Evolutionary conservation across 1,140 invertebrate genomes (phyloP), one percentile per base, ranked within the genome.

Genomic region (Drosophila oshimai): DNA sequence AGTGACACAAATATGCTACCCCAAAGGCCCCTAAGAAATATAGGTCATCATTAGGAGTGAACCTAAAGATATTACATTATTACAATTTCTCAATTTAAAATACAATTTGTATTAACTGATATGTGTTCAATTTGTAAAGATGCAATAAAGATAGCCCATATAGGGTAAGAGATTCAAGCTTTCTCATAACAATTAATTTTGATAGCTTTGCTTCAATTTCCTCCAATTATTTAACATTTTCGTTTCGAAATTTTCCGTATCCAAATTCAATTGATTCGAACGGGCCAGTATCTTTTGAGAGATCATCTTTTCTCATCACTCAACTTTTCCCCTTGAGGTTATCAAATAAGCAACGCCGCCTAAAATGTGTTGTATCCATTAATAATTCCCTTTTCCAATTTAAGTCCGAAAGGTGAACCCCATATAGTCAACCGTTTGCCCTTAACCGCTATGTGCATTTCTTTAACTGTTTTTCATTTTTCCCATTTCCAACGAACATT

Each of bases 391-490:
- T 42, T 44, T 49, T 45, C 9, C 13, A n/a, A 47, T 64, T 65
- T 20, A 29, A 50, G 42, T 26, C 34, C 42, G n/a, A 41, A 31
- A 62, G 47, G 41, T 46, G 26, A 9, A 13, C 24, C 39, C 55
- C 54, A 12, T 34, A 17, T 31, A 15, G 20, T 18, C 13, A 18
- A 13, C 24, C 20, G 57, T 20, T 57, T 57, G n/a, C 47, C 47
- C 60, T 62, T 31, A 65, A 50, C 71, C 46, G 76, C 45, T 74
- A 60, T 50, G 31, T 71, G 55, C 34, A 64, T 77, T 61, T 64
- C 31, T 60, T 67, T 47, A 60, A 64, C 62, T 70, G 47, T 50
- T 51, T 62, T 54, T 17, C 46, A 54, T 64, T 41, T 65, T 71
- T 34, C 44, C 37, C 20, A 53, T 54, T 61, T 42, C n/a, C 34